Evolutionary conservation across 2,797 vertebrate species (phyloP).

Genomic region (Leuciscus waleckii): DNA sequence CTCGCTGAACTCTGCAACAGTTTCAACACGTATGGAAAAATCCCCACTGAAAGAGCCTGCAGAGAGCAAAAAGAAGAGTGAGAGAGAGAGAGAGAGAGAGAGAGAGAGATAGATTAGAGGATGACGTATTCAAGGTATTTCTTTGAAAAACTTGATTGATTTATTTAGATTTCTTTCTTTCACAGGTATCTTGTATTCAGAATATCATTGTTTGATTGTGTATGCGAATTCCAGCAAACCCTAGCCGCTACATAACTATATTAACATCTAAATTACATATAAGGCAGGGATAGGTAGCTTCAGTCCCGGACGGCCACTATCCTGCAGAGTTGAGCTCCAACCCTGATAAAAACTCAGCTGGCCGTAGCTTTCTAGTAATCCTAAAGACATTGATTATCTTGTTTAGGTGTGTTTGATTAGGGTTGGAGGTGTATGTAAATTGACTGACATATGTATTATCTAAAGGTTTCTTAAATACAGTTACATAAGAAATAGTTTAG

Average conservation of each 20-base stretch:
- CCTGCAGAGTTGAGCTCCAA: neutral
- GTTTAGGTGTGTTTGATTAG: neutral
- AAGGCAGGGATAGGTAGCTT: neutral
- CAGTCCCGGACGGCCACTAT: neutral
- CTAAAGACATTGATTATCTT: neutral
- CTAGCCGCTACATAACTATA: neutral
- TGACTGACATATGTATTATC: neutral
- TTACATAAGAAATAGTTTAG: neutral
- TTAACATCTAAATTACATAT: neutral
- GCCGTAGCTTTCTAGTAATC: neutral
- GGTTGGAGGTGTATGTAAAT: neutral
- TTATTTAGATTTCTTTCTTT: neutral
- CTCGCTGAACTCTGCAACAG: constrained; percentile 96
- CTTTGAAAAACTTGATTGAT: neutral
- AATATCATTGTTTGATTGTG: neutral
- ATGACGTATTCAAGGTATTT: neutral
- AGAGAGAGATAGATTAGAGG: neutral
- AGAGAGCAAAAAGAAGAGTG: constrained; percentile 40
- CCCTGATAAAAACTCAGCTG: neutral
- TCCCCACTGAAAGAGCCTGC: constrained; percentile 95
- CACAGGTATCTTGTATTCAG: neutral
- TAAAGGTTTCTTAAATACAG: neutral
- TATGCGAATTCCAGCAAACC: neutral
- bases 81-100: constrained; percentile 1
- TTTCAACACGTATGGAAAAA: constrained; percentile 96